Evolutionary conservation across 2,113 vertebrate genomes (phyloP).

Genomic region (Eupsittula cactorum): DNA sequence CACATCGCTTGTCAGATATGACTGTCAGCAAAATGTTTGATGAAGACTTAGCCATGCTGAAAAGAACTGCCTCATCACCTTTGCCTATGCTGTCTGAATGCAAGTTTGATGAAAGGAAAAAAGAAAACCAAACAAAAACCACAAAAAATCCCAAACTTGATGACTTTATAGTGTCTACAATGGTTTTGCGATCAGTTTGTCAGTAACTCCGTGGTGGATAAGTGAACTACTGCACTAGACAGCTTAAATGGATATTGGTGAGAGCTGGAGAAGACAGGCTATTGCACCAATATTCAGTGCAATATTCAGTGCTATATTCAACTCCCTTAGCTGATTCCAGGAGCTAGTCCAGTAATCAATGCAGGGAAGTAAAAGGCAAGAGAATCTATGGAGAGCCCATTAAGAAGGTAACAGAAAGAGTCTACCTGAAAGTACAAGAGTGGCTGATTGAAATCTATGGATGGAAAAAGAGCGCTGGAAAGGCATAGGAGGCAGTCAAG

Average conservation of each 20-base stretch:
- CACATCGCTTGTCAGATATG: background rate
- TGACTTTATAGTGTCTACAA: background rate
- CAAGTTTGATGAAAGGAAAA: background rate
- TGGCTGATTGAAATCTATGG: background rate
- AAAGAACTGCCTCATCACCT: background rate
- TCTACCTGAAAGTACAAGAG: background rate
- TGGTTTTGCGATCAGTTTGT: background rate
- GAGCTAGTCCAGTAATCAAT: background rate
- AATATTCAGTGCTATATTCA: background rate
- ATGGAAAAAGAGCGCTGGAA: background rate
- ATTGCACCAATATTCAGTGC: background rate
- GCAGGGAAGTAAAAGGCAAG: background rate
- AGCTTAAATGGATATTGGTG: background rate
- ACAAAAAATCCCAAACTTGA: background rate
- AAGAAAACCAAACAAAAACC: background rate
- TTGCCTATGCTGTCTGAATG: background rate
- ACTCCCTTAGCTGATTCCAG: background rate
- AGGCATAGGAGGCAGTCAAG: background rate
- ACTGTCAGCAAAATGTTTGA: background rate
- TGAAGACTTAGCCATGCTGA: background rate
- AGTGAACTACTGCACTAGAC: background rate
- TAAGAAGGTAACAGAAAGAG: background rate
- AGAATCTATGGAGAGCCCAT: background rate
- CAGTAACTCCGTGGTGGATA: background rate
- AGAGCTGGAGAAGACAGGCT: background rate